These are phyloP conservation scores for Arge pagana DNA, from an alignment of 2,888 invertebrate species.

Conservation along the genomic window DNA sequence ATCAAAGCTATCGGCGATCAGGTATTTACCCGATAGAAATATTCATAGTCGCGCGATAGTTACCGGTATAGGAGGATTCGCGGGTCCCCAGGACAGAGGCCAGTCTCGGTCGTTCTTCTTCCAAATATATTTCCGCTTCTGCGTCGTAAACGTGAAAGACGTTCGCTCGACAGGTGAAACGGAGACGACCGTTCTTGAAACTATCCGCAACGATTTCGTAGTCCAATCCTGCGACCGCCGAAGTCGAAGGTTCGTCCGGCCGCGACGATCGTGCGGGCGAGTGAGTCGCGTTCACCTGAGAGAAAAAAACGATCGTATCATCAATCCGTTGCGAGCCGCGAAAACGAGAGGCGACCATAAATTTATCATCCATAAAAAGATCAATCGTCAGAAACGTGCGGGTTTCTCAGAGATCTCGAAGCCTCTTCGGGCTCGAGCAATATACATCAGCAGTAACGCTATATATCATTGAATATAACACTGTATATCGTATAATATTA, in stretches of 20 bases:
- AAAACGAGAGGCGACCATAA: too few species aligned
- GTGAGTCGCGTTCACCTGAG: slow-evolving; percentile 55
- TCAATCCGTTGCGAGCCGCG: not conserved
- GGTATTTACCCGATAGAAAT: too few species aligned
- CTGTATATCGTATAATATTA: too few species aligned
- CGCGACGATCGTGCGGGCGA: slow-evolving; percentile 29
- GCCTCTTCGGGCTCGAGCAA: too few species aligned
- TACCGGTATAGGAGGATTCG: slow-evolving; percentile 61
- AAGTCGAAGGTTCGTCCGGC: slow-evolving; percentile 32
- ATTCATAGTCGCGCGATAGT: too few species aligned
- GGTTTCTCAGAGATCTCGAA: too few species aligned
- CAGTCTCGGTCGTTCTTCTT: slow-evolving; percentile 76
- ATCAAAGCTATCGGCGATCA: too few species aligned
- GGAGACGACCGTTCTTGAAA: slow-evolving; percentile 69
- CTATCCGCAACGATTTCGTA: slow-evolving; percentile 68
- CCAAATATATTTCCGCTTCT: slow-evolving; percentile 67
- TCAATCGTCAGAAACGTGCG: too few species aligned
- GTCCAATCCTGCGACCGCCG: slow-evolving; percentile 63
- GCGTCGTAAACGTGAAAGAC: slow-evolving; percentile 71
- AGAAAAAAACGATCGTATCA: slow-evolving; percentile 21
- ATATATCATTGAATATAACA: too few species aligned
- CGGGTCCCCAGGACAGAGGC: slow-evolving; percentile 76
- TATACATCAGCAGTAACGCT: too few species aligned
- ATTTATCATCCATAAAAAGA: too few species aligned
- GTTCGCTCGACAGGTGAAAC: slow-evolving; percentile 69